Conservation (phyloP, 2,113 vertebrate species). For the Crotalus horridus region DNA sequence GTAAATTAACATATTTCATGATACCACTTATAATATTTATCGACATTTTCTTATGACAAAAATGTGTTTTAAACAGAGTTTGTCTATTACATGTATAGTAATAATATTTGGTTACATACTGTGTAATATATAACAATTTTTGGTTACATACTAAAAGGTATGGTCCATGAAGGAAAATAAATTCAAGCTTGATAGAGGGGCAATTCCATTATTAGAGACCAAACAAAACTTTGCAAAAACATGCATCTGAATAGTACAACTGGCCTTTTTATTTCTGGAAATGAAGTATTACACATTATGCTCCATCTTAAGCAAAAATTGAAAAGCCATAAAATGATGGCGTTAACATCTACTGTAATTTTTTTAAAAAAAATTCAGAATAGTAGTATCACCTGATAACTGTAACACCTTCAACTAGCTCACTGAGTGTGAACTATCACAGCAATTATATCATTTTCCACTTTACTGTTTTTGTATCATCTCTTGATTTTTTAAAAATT, state of each 20-base stretch:
- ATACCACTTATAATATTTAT: not conserved
- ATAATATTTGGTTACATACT: not conserved
- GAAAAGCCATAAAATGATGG: not conserved
- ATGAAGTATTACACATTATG: not conserved
- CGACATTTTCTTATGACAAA: not conserved
- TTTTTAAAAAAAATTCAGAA: not conserved
- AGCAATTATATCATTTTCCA: not conserved
- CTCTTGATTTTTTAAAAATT: not conserved
- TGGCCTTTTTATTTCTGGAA: not conserved
- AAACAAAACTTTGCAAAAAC: not conserved
- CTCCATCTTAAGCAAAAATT: not conserved
- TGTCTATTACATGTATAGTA: accelerated
- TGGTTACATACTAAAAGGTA: not conserved
- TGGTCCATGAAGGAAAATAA: not conserved
- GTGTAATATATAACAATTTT: not conserved
- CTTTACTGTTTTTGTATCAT: not conserved
- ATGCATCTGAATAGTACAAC: not conserved
- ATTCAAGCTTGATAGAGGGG: not conserved
- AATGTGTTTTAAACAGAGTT: not conserved
- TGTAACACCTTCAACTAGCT: not conserved
- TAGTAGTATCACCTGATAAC: not conserved
- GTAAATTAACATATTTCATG: not conserved
- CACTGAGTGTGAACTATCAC: not conserved
- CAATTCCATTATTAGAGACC: not conserved
- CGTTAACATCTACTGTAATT: not conserved